A percentile compares a stretch with the other conserved stretches of the same genome.
phyloP scores from a whole-genome alignment of 2,797 vertebrate genomes.

The Liparis tanakae region DNA sequence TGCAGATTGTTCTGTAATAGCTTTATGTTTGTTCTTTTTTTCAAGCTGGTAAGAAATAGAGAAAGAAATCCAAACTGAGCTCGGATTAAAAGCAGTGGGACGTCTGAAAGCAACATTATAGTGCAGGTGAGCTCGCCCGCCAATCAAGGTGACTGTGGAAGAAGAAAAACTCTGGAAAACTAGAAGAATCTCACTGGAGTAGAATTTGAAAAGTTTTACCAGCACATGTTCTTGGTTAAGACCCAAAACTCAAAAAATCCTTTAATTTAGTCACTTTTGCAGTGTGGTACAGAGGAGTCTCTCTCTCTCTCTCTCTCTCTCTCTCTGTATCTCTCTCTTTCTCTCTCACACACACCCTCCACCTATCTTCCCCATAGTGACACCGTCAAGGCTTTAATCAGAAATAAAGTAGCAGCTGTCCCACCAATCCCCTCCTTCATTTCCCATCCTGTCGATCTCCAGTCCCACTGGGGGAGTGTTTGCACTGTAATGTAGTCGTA shows the following conservation, averaged over 20 bases:
- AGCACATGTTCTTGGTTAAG: not conserved
- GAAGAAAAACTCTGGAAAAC: not conserved
- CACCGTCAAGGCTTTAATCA: slow-evolving; percentile 79
- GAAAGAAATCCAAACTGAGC: slow-evolving; percentile 27
- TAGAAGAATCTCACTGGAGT: not conserved
- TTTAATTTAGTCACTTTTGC: not conserved
- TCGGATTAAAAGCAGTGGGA: slow-evolving; percentile 28
- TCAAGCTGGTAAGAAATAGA: slow-evolving; percentile 1
- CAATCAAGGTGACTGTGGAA: not conserved
- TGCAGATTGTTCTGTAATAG: slow-evolving; percentile 23
- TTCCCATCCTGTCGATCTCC: slow-evolving; percentile 47
- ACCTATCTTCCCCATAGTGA: slow-evolving; percentile 54
- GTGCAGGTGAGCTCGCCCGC: fast-evolving
- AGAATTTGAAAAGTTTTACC: not conserved
- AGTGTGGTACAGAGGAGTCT: not conserved
- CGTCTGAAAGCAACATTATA: slow-evolving; percentile 5
- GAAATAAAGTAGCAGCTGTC: slow-evolving; percentile 77
- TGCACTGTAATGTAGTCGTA: slow-evolving; percentile 42
- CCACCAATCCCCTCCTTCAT: slow-evolving; percentile 68
- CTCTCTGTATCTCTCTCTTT: not conserved
- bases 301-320: not conserved
- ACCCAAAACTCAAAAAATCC: not conserved
- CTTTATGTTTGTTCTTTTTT: slow-evolving; percentile 5
- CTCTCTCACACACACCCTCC: slow-evolving; percentile 1
- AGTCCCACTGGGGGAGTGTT: slow-evolving; percentile 46